Evolutionary conservation across 1,140 invertebrate genomes (phyloP).

Genomic region (Caenorhabditis latens): DNA sequence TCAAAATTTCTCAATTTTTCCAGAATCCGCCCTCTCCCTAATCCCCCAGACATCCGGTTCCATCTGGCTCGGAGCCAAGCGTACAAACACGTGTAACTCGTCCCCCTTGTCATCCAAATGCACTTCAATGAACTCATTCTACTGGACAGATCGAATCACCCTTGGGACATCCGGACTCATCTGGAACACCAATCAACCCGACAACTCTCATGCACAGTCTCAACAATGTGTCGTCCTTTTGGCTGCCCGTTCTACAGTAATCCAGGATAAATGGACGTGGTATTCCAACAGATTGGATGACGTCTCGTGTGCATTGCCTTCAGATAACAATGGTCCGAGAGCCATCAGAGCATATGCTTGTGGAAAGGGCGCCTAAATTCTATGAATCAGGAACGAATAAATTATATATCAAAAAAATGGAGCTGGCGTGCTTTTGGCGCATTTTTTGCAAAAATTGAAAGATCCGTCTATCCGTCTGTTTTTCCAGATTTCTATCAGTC

Average conservation of each 20-base stretch:
- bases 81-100: not conserved
- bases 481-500: no score
- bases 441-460: no score
- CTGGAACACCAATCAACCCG: slow-evolving; percentile 8
- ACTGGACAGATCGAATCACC: not conserved
- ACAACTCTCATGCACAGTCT: not conserved
- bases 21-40: not conserved
- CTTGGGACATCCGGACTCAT: not conserved
- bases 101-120: not conserved
- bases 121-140: not conserved
- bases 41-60: not conserved
- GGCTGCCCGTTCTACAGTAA: not conserved
- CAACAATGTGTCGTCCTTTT: not conserved
- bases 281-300: not conserved
- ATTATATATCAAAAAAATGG: no score
- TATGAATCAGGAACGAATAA: no score
- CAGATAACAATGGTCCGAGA: not conserved
- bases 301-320: not conserved
- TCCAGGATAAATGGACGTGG: not conserved
- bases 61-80: not conserved
- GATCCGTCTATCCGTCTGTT: no score
- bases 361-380: not conserved
- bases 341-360: not conserved
- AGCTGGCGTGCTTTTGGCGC: no score
- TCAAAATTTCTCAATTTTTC: no score